Base-by-base conservation (phyloP, 2,113 vertebrate species). In the Silurus asotus region DNA sequence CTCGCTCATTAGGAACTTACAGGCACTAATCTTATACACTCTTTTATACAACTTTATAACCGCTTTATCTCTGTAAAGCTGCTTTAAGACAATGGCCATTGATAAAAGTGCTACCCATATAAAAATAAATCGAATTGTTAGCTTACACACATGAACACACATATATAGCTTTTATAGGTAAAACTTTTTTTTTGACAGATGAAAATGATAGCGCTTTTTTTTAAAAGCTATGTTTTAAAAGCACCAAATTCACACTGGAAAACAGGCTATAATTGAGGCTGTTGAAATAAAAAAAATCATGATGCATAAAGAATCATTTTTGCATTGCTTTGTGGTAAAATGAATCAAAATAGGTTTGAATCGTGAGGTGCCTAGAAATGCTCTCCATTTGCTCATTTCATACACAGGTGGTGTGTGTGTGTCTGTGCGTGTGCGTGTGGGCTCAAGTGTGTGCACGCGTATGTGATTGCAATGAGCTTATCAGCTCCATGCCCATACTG, bases 391-490 rank as follows among this genome's bases (percentile, higher is more conserved):
- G 77, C 58, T 59, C 55, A 45, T 79, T 79, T 59, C 15, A 20
- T 45, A 79, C 17, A 37, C 56, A 19, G 25, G 15, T 45, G 5
- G 48, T 10, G 45, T 75, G 49, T 53, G 49, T 51, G 74, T 23
- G 67, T 28, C 23, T n/a, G 64, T n/a, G 64, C 25, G 64, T 65
- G 64, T 65, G 64, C 23, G 64, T 65, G 64, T 67, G 64, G 23
- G 62, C n/a, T 19, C n/a, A 8, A 8, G 62, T 65, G 62, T n/a
- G 62, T 65, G 62, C 8, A 7, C n/a, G 62, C 8, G 75, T 84
- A 67, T 75, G 11, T 49, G 76, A 74, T 59, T 80, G 61, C 65
- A 72, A 64, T 76, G 65, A 89, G 72, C 62, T 76, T 80, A 61
- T 80, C 56, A 45, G 28, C 37, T 28, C 55, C 5, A 14, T 61